Evolutionary conservation across 2,797 vertebrate species (phyloP).

Genomic region (Denticeps clupeoides): DNA sequence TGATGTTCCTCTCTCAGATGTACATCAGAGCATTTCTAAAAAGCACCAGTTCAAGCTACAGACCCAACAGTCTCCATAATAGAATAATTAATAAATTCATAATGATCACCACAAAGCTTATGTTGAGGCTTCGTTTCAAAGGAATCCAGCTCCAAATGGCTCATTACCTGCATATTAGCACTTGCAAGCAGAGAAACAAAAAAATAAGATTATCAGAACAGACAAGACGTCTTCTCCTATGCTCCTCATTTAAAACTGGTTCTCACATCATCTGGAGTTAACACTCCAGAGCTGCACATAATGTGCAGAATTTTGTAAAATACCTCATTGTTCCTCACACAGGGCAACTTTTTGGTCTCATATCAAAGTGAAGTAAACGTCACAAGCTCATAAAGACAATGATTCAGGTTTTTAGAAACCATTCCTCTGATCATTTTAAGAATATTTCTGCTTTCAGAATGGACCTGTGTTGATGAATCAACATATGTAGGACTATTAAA

Average conservation of each 20-base stretch:
- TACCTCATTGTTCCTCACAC: too few species aligned
- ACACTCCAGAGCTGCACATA: too few species aligned
- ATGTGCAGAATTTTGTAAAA: too few species aligned
- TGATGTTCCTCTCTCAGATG: constrained; percentile 58
- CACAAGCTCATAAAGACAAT: too few species aligned
- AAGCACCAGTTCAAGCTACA: constrained; percentile 23
- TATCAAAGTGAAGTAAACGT: too few species aligned
- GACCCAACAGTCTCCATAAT: constrained; percentile 50
- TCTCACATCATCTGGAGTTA: too few species aligned
- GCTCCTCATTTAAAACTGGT: constrained; percentile 1
- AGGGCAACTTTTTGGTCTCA: constrained; percentile 10
- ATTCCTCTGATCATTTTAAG: too few species aligned
- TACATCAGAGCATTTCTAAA: constrained; percentile 32
- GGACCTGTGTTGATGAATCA: too few species aligned
- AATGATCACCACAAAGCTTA: constrained; percentile 57
- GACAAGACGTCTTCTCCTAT: not conserved
- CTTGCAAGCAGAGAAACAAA: constrained; percentile 18
- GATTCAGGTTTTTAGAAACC: too few species aligned
- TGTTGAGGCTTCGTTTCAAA: constrained; percentile 53
- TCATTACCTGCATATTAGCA: constrained; percentile 33
- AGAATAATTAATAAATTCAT: constrained; percentile 63
- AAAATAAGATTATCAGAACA: constrained; percentile 20
- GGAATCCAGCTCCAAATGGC: constrained; percentile 38
- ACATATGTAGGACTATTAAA: too few species aligned
- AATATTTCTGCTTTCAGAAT: too few species aligned